Evolutionary conservation across 2,888 invertebrate species (phyloP).

Genomic region (Pterobdella sp.): DNA sequence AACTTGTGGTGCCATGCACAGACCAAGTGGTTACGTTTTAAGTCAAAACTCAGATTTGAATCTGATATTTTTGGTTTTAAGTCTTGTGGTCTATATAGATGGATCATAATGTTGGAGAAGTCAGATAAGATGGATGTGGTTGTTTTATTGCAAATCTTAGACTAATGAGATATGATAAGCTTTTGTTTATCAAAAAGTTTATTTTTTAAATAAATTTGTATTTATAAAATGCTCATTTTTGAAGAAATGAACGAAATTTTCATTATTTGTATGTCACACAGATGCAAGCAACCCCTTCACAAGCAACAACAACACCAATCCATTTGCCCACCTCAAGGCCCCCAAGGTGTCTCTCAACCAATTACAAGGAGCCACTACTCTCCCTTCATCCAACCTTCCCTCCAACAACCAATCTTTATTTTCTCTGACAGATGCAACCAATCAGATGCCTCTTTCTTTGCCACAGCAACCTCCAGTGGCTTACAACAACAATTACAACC

Average conservation of each 20-base stretch:
- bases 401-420: slow-evolving; percentile 12
- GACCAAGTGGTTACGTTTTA: no score
- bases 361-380: no score
- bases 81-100: neutral
- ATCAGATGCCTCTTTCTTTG: slow-evolving; percentile 9
- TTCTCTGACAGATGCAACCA: slow-evolving; percentile 18
- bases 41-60: no score
- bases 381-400: neutral
- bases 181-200: no score
- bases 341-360: slow-evolving; percentile 31
- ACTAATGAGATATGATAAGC: no score
- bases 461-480: slow-evolving; percentile 25
- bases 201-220: no score
- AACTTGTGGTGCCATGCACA: no score
- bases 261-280: no score
- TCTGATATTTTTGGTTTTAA: no score
- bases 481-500: slow-evolving; percentile 29
- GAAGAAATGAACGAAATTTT: no score
- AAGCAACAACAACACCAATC: slow-evolving; percentile 17
- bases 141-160: no score
- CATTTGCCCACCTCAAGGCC: slow-evolving; percentile 24
- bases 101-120: neutral
- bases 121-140: neutral
- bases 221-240: no score
- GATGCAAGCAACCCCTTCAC: slow-evolving; percentile 28